These are phyloP conservation scores for Pedicia rivosa DNA, from an alignment of 2,888 invertebrate genomes.

Conservation along the genomic window DNA sequence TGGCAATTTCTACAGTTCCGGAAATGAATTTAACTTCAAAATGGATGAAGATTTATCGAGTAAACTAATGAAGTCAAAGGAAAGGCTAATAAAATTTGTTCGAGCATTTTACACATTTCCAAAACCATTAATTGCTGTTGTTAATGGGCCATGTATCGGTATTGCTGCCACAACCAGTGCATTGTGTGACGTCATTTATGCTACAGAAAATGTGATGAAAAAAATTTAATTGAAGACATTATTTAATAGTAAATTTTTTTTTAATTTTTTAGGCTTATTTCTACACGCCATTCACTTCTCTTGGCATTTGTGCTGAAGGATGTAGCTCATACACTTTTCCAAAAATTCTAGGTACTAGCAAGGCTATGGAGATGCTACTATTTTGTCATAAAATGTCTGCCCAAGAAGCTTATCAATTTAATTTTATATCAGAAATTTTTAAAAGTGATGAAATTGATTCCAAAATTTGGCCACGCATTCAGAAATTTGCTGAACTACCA, in stretches of 20 bases:
- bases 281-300: slow-evolving; percentile 67
- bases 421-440: slow-evolving; percentile 66
- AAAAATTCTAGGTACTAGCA: slow-evolving; percentile 62
- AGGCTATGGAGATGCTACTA: slow-evolving; percentile 45
- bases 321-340: slow-evolving; percentile 81
- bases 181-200: slow-evolving; percentile 78
- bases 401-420: slow-evolving; percentile 56
- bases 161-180: slow-evolving; percentile 72
- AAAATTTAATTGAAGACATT: neutral
- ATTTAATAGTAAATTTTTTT: slow-evolving; percentile 6
- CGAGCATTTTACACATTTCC: slow-evolving; percentile 69
- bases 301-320: slow-evolving; percentile 80
- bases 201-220: slow-evolving; percentile 56
- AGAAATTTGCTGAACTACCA: slow-evolving; percentile 38
- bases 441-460: slow-evolving; percentile 42
- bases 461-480: slow-evolving; percentile 41
- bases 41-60: slow-evolving; percentile 13
- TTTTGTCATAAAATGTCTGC: slow-evolving; percentile 67
- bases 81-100: slow-evolving; percentile 43
- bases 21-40: slow-evolving; percentile 48
- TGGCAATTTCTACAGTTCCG: slow-evolving; percentile 71
- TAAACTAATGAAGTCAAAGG: slow-evolving; percentile 13
- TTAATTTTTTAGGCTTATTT: slow-evolving; percentile 57
- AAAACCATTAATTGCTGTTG: slow-evolving; percentile 71
- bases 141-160: slow-evolving; percentile 92